Base-by-base conservation (phyloP, 2,113 vertebrate genomes). In the Oncorhynchus mykiss region DNA sequence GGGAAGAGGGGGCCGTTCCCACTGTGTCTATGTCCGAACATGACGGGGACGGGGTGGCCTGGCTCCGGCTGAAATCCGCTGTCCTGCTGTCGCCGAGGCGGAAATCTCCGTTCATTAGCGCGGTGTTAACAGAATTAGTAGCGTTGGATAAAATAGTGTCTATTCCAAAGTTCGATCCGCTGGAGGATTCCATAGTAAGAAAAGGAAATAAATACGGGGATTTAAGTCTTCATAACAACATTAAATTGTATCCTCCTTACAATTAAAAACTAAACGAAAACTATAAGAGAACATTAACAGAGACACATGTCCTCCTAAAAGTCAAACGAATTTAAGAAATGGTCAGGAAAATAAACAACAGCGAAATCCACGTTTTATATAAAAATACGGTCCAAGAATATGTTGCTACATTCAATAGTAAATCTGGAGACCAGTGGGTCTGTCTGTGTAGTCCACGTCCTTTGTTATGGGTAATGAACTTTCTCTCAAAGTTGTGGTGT, bases 11-110 rank as follows among this genome's bases (percentile, higher is more conserved):
- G 72, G 92, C 95, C 12, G 96, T 97, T 70, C 96, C 96, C 90
- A 96, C 96, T 27, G 97, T 96, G 91, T 99, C 97, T 85, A 98
- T 97, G 86, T 99, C 97, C 92, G 97, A 99, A 82, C 95, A 96
- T 74, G 95, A 94, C 51, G 90, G 90, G 5, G 97, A 98, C 64
- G 96, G 95, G 57, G 95, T 96, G 62, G 94, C 93, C 93, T 94
- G 96, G 87, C 88, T 94, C 91, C 96, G 12, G 51, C 51, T 91
- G 89, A 97, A 97, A 95, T 97, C 97, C 94, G 94, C 88, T 69
- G 93, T 93, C 93, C 96, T 94, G 90, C 92, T 91, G 93, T 97
- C 96, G 48, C 92, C 86, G 57, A 96, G 95, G 76, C 96, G 94
- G 88, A 97, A 98, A 88, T 98, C 96, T 91, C 95, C 96, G 92